Conservation (phyloP, 2,113 vertebrate species). For the Athene cunicularia region DNA sequence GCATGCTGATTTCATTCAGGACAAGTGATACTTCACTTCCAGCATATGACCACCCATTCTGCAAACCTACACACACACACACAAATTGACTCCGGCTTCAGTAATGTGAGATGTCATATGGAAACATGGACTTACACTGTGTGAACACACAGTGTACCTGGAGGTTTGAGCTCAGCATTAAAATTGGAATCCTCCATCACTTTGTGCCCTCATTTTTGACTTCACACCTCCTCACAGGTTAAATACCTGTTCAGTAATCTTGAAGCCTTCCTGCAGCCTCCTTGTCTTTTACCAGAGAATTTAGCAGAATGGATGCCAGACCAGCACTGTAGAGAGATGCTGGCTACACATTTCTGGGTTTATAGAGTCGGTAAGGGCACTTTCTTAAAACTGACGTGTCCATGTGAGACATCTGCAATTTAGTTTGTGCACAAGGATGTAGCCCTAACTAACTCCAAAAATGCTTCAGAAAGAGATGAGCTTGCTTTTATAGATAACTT, state of each 20-base stretch:
- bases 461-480: not conserved
- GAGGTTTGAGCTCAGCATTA: not conserved
- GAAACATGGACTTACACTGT: not conserved
- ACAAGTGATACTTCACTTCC: not conserved
- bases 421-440: not conserved
- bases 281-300: not conserved
- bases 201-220: not conserved
- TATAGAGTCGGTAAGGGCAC: not conserved
- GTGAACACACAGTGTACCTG: not conserved
- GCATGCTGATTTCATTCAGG: not conserved
- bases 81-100: not conserved
- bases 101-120: not conserved
- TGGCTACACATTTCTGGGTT: not conserved
- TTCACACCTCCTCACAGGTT: not conserved
- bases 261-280: not conserved
- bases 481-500: not conserved
- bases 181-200: not conserved
- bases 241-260: not conserved
- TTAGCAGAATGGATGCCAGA: not conserved
- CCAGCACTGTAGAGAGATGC: not conserved
- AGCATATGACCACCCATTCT: not conserved
- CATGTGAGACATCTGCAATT: not conserved
- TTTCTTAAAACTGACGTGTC: not conserved
- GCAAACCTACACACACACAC: not conserved
- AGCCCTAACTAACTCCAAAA: not conserved